Percentiles rank a stretch among this genome's conserved stretches.
These are phyloP conservation scores for Lasioglossum villosulum DNA, from an alignment of 2,888 invertebrate genomes.

Conservation along the genomic window DNA sequence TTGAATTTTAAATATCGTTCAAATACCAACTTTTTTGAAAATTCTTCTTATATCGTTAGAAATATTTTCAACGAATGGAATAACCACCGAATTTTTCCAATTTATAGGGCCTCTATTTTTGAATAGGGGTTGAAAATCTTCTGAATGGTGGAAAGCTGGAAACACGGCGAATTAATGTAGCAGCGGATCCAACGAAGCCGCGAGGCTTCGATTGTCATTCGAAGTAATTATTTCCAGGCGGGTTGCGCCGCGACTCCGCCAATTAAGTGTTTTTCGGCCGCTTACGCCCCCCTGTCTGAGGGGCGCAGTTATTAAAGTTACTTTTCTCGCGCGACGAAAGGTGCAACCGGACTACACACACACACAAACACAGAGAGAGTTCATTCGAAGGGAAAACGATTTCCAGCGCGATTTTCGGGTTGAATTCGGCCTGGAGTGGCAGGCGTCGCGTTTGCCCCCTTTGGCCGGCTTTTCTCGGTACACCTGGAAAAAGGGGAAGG, in stretches of 20 bases:
- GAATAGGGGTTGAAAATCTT: too few species aligned
- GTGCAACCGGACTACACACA: slow-evolving; percentile 11
- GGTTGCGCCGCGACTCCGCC: neutral
- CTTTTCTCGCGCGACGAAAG: neutral
- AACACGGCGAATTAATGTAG: neutral
- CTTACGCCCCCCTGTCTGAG: neutral
- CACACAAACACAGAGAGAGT: neutral
- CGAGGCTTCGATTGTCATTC: neutral
- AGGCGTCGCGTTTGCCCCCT: slow-evolving; percentile 42
- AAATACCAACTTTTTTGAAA: too few species aligned
- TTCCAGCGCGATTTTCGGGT: slow-evolving; percentile 24
- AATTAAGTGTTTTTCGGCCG: slow-evolving; percentile 1
- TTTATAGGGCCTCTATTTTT: too few species aligned
- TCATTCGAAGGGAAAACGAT: slow-evolving; percentile 28
- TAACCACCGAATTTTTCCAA: too few species aligned
- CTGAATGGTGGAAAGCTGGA: neutral
- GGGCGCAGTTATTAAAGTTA: slow-evolving; percentile 12
- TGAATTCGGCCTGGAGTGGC: slow-evolving; percentile 38
- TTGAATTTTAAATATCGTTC: too few species aligned
- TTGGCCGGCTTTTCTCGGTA: slow-evolving; percentile 13
- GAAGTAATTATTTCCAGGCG: neutral
- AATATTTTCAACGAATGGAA: too few species aligned
- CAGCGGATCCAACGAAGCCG: neutral
- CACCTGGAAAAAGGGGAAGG: slow-evolving; percentile 19
- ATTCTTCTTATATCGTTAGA: too few species aligned